phyloP scores from a whole-genome alignment of 2,888 invertebrate species.

The Eremobia ochroleuca region DNA sequence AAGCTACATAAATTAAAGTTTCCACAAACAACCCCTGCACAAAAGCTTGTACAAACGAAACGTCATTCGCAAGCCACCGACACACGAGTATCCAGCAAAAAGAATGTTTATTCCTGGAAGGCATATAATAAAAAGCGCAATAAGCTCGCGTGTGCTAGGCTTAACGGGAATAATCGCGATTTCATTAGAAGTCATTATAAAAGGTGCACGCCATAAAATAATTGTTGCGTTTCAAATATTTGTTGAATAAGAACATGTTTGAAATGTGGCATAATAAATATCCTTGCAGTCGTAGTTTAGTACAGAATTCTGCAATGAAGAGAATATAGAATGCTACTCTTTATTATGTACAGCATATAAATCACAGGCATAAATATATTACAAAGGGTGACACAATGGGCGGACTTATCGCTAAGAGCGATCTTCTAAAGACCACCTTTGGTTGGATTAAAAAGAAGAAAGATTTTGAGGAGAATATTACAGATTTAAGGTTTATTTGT shows the following conservation, averaged over 20 bases:
- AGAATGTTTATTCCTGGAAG: conserved; percentile 64
- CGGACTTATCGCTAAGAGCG: too few relatives aligned
- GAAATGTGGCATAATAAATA: conserved; percentile 28
- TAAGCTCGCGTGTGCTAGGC: conserved; percentile 59
- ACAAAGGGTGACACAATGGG: too few relatives aligned
- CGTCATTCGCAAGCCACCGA: conserved; percentile 51
- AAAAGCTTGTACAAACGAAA: conserved; percentile 48
- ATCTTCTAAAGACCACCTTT: too few relatives aligned
- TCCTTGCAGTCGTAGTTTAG: background rate
- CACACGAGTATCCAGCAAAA: conserved; percentile 56
- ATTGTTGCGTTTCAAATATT: conserved; percentile 59
- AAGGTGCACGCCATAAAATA: conserved; percentile 63
- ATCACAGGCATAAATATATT: too few relatives aligned
- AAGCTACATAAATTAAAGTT: conserved; percentile 54
- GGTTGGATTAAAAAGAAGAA: too few relatives aligned
- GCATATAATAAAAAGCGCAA: conserved; percentile 53
- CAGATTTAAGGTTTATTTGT: too few relatives aligned
- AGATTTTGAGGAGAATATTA: too few relatives aligned
- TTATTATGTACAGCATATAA: too few relatives aligned
- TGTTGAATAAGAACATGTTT: conserved; percentile 22
- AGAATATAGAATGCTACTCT: too few relatives aligned
- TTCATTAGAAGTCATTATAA: conserved; percentile 67
- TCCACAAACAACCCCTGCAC: conserved; percentile 48
- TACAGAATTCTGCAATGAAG: background rate
- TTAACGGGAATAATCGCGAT: conserved; percentile 59